Evolutionary conservation across 2,888 invertebrate species (phyloP).

Genomic region (Tetramorium bicarinatum): DNA sequence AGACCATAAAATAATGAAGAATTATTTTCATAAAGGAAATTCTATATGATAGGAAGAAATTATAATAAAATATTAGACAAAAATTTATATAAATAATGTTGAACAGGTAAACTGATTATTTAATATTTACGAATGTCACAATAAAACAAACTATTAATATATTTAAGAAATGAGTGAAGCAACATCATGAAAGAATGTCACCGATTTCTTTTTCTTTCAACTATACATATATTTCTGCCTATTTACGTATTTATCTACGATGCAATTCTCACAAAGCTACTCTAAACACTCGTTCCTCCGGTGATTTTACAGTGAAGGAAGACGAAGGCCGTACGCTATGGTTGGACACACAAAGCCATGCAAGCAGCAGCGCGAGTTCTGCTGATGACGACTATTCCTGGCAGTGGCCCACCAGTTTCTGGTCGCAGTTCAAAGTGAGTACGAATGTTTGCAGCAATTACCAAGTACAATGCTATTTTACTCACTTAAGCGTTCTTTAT

Average conservation of each 20-base stretch:
- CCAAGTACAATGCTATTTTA: constrained; percentile 25
- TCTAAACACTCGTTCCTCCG: constrained; percentile 30
- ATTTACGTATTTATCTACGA: constrained; percentile 23
- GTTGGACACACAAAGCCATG: constrained; percentile 91
- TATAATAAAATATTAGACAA: not conserved
- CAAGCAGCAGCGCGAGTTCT: constrained; percentile 89
- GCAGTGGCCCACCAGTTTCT: constrained; percentile 92
- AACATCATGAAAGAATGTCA: not conserved
- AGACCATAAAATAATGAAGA: not conserved
- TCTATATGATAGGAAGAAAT: not conserved
- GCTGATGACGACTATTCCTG: constrained; percentile 90
- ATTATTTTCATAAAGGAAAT: not conserved
- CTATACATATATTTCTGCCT: not conserved
- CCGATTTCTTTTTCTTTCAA: not conserved
- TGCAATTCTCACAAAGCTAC: constrained; percentile 34
- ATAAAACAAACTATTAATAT: not conserved
- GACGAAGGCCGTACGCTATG: constrained; percentile 90
- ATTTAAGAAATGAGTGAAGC: not conserved
- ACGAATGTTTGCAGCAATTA: constrained; percentile 43
- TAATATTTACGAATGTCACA: not conserved
- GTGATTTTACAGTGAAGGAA: constrained; percentile 87
- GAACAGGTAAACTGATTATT: not conserved
- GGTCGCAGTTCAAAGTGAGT: constrained; percentile 91
- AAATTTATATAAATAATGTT: constrained; percentile 4
- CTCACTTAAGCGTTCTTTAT: constrained; percentile 15